A percentile compares a stretch with the other conserved stretches of the same genome.
Conservation (phyloP, 2,888 invertebrate species). For the Drosophila neonasuta region DNA sequence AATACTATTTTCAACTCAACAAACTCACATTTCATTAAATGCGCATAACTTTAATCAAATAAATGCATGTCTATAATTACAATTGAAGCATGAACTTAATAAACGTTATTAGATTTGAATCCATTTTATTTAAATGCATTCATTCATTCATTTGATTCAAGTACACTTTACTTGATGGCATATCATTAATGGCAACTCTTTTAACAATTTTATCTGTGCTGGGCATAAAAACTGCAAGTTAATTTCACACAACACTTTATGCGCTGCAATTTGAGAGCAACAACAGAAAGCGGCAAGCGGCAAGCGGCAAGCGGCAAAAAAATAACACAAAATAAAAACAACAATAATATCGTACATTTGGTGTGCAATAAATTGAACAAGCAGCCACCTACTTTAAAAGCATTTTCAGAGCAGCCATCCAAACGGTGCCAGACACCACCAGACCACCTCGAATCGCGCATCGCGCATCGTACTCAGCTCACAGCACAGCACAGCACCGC, state of each 20-base stretch:
- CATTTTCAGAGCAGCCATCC: constrained; percentile 49
- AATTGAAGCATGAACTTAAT: not conserved
- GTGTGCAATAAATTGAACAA: constrained; percentile 68
- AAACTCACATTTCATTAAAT: not conserved
- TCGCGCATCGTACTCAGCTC: not conserved
- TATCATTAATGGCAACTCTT: constrained; percentile 41
- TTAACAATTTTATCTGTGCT: constrained; percentile 46
- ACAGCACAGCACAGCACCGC: not conserved
- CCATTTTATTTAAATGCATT: constrained; percentile 6
- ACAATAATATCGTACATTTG: constrained; percentile 58
- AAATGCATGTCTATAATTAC: not conserved
- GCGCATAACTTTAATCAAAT: not conserved
- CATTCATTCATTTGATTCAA: constrained; percentile 13
- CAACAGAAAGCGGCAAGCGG: constrained; percentile 12
- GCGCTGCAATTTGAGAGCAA: constrained; percentile 48
- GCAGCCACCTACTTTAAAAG: constrained; percentile 71
- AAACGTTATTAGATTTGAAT: constrained; percentile 1
- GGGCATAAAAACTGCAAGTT: constrained; percentile 56
- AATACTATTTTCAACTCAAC: not conserved
- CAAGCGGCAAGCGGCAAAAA: not conserved
- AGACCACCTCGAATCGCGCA: constrained; percentile 2
- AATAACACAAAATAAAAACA: constrained; percentile 14
- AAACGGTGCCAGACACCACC: constrained; percentile 15
- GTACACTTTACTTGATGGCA: constrained; percentile 10
- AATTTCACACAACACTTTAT: constrained; percentile 65